A percentile compares a stretch with the other conserved stretches of the same genome.
phyloP scores from a whole-genome alignment of 2,888 invertebrate genomes.

The Myopa tessellatipennis region DNA sequence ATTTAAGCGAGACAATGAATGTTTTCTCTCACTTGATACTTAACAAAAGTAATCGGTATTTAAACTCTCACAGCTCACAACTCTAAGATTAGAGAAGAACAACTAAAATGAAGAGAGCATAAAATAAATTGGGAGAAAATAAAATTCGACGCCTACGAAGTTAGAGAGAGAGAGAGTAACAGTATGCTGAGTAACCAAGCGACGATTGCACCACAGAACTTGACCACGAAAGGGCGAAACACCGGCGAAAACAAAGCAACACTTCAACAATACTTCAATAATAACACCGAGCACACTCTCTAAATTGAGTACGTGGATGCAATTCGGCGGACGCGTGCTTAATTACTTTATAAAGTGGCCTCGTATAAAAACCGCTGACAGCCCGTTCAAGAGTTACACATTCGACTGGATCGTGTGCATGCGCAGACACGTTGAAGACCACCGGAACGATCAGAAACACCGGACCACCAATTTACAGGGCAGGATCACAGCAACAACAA shows the following conservation, averaged over 20 bases:
- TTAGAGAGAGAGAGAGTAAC: constrained; percentile 29
- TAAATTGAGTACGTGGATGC: constrained; percentile 20
- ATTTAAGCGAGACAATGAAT: too few relatives aligned
- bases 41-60: background rate
- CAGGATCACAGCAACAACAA: constrained; percentile 37
- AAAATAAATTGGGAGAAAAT: background rate
- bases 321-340: constrained; percentile 37
- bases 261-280: background rate
- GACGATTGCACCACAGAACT: constrained; percentile 12
- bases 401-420: constrained; percentile 62
- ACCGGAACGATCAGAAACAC: background rate
- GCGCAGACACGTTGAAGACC: constrained; percentile 53
- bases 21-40: too few relatives aligned
- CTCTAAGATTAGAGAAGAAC: background rate
- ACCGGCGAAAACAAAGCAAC: constrained; percentile 28
- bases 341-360: constrained; percentile 61
- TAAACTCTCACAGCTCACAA: background rate
- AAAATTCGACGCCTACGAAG: background rate
- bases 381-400: constrained; percentile 63
- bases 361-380: constrained; percentile 66
- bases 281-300: constrained; percentile 38
- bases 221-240: constrained; percentile 39
- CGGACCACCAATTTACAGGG: constrained; percentile 24
- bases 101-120: background rate
- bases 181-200: constrained; percentile 29